Evolutionary conservation across 2,888 invertebrate genomes (phyloP).

Genomic region (Heliconius cydno): DNA sequence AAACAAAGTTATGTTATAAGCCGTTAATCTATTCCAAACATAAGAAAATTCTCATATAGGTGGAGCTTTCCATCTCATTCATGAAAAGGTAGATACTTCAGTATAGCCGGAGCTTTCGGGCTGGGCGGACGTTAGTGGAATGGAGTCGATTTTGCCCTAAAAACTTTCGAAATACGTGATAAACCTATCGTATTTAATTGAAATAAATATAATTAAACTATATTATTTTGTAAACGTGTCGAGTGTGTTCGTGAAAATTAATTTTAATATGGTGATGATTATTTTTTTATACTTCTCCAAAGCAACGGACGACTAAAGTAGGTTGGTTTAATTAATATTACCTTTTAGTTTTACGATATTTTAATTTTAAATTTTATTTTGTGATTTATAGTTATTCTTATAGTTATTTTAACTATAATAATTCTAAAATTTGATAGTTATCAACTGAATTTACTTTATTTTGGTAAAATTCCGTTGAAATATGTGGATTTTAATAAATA

Average conservation of each 20-base stretch:
- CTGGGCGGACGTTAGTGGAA: slow-evolving; percentile 59
- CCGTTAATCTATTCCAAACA: slow-evolving; percentile 36
- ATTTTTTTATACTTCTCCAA: slow-evolving; percentile 35
- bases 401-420: too few species aligned
- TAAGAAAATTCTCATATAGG: neutral
- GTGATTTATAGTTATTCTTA: too few species aligned
- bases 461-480: too few species aligned
- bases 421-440: too few species aligned
- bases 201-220: slow-evolving; percentile 43
- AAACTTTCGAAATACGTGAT: slow-evolving; percentile 60
- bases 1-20: neutral
- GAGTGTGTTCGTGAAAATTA: slow-evolving; percentile 53
- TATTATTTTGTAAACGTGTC: slow-evolving; percentile 50
- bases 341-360: slow-evolving; percentile 1
- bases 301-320: slow-evolving; percentile 41
- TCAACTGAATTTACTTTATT: too few species aligned
- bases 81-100: slow-evolving; percentile 54
- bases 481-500: too few species aligned
- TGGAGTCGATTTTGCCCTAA: slow-evolving; percentile 60
- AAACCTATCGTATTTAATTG: slow-evolving; percentile 47
- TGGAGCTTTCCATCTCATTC: slow-evolving; percentile 12
- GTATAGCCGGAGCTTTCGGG: slow-evolving; percentile 68
- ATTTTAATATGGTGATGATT: slow-evolving; percentile 46
- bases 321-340: slow-evolving; percentile 29
- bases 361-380: neutral